A percentile compares a stretch with the other conserved stretches of the same genome.
Evolutionary conservation across 2,113 vertebrate species (phyloP).

Genomic region (Acanthochromis polyacanthus): DNA sequence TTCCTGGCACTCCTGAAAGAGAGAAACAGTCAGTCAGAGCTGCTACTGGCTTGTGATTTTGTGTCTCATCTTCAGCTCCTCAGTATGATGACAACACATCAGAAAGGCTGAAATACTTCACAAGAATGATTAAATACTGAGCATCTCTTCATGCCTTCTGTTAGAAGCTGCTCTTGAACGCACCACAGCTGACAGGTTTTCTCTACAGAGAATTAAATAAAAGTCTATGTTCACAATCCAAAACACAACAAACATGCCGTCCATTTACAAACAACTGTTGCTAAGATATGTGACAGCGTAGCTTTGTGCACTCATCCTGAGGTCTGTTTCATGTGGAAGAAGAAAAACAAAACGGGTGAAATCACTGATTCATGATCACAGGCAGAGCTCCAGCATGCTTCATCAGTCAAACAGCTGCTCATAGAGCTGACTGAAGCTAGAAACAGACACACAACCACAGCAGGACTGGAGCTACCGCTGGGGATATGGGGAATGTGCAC

Average conservation of each 20-base stretch:
- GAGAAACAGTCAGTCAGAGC: too few relatives aligned
- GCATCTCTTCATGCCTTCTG: too few relatives aligned
- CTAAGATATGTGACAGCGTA: neutral
- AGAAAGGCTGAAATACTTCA: too few relatives aligned
- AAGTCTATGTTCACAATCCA: constrained; percentile 29
- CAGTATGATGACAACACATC: too few relatives aligned
- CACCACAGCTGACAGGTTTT: too few relatives aligned
- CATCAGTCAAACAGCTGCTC: constrained; percentile 8
- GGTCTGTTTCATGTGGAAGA: constrained; percentile 37
- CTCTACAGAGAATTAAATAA: neutral
- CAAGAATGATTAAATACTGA: too few relatives aligned
- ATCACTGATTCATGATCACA: neutral
- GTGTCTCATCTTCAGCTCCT: too few relatives aligned
- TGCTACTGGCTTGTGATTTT: too few relatives aligned
- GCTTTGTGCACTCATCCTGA: constrained; percentile 35
- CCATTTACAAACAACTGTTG: constrained; percentile 4
- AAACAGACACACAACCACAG: neutral
- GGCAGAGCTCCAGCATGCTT: neutral
- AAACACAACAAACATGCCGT: constrained; percentile 36
- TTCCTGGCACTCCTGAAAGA: constrained; percentile 20
- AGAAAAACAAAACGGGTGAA: neutral
- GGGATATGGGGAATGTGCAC: too few relatives aligned
- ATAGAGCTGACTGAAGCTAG: neutral
- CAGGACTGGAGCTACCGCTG: neutral
- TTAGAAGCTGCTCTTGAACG: too few relatives aligned